Evolutionary conservation across 2,888 invertebrate genomes (phyloP).

Genomic region (Masnerella sp.): DNA sequence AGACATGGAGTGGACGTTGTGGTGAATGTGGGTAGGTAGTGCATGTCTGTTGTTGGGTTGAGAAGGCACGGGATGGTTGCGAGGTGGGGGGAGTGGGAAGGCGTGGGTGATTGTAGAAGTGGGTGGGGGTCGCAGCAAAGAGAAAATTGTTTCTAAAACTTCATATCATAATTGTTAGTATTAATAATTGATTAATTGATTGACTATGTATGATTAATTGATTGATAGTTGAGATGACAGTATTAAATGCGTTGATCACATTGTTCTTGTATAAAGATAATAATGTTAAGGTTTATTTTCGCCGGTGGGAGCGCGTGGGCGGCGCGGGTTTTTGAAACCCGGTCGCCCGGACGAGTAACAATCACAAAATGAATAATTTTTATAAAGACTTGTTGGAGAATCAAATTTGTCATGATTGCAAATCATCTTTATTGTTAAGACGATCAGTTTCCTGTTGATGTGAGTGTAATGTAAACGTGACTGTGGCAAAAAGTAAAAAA

Average conservation of each 20-base stretch:
- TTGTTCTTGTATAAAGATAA: constrained; percentile 59
- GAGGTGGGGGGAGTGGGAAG: no score
- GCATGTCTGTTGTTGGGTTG: no score
- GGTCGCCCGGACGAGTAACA: constrained; percentile 31
- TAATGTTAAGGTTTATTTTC: constrained; percentile 59
- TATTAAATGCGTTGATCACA: constrained; percentile 54
- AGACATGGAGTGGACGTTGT: no score
- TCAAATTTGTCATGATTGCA: constrained; percentile 54
- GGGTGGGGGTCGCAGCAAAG: not conserved
- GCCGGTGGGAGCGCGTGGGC: constrained; percentile 15
- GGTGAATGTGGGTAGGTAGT: no score
- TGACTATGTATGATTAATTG: constrained; percentile 53
- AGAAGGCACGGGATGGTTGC: no score
- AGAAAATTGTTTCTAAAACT: constrained; percentile 55
- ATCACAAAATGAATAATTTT: constrained; percentile 53
- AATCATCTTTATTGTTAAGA: constrained; percentile 55
- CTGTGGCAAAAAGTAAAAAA: constrained; percentile 8
- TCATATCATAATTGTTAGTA: constrained; percentile 60
- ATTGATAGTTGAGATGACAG: constrained; percentile 50
- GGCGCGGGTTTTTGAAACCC: constrained; percentile 43
- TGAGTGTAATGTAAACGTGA: constrained; percentile 23
- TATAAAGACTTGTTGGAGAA: constrained; percentile 52
- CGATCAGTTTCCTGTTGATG: constrained; percentile 55
- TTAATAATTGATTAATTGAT: constrained; percentile 56
- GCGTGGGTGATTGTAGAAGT: no score